phyloP scores from a whole-genome alignment of 2,888 invertebrate species.

The Caenorhabditis becei region DNA sequence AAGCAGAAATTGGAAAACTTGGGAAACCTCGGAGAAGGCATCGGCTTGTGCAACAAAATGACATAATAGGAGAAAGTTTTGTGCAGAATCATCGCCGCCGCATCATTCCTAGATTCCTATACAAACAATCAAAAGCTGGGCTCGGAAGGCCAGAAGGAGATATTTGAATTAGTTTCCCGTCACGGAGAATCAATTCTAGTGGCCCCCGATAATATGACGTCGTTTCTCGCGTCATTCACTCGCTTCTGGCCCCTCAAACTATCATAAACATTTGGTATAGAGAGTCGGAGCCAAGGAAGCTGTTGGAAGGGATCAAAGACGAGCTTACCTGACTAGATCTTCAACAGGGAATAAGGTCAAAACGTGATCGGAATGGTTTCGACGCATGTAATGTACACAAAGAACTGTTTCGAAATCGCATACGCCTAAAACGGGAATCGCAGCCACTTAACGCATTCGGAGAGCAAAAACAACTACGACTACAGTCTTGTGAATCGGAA shows the following conservation, averaged over 20 bases:
- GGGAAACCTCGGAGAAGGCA: constrained; percentile 21
- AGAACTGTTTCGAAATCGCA: constrained; percentile 14
- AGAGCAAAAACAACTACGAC: neutral
- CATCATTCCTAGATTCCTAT: constrained; percentile 49
- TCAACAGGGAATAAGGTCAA: neutral
- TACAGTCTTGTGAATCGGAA: neutral
- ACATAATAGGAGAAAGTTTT: constrained; percentile 47
- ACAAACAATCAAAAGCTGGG: constrained; percentile 52
- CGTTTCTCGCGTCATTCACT: constrained; percentile 32
- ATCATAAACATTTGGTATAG: constrained; percentile 19
- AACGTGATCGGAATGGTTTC: constrained; percentile 25
- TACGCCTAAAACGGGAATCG: constrained; percentile 7
- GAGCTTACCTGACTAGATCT: neutral
- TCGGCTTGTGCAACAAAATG: constrained; percentile 41
- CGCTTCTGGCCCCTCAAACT: constrained; percentile 5
- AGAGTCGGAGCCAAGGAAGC: neutral
- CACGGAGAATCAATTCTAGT: constrained; percentile 18
- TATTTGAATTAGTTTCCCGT: constrained; percentile 26
- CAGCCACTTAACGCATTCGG: constrained; percentile 17
- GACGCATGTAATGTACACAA: constrained; percentile 31
- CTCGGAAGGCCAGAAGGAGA: neutral
- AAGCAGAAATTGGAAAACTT: constrained; percentile 23
- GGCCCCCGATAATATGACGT: constrained; percentile 11
- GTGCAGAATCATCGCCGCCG: constrained; percentile 27
- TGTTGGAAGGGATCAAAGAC: constrained; percentile 10